phyloP scores from a whole-genome alignment of 2,113 vertebrate genomes.

The Chascanopsetta lugubris region DNA sequence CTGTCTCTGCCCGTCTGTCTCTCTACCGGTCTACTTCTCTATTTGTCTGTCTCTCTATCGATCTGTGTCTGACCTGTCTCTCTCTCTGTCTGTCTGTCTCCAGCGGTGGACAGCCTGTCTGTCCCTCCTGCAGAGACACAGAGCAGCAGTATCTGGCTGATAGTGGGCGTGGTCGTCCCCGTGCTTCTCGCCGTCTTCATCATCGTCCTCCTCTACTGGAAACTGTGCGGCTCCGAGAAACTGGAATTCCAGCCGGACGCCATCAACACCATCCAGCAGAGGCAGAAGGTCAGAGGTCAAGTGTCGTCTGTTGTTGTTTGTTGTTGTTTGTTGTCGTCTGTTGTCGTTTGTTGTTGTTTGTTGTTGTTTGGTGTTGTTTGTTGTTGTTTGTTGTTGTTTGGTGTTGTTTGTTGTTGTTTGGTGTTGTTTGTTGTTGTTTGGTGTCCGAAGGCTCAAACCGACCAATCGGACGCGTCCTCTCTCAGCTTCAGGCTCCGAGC shows the following conservation, averaged over 20 bases:
- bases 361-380: neutral
- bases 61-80: constrained; percentile 57
- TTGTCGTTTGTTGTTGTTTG: too few species aligned
- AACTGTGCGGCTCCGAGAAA: constrained; percentile 95
- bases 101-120: constrained; percentile 89
- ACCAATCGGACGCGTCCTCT: constrained; percentile 12
- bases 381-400: neutral
- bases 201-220: constrained; percentile 96
- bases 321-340: neutral
- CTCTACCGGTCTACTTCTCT: neutral
- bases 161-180: constrained; percentile 91
- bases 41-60: neutral
- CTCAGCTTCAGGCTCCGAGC: constrained; percentile 93
- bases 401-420: neutral
- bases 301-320: neutral
- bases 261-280: constrained; percentile 93
- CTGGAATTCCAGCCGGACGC: constrained; percentile 97
- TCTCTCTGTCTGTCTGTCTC: constrained; percentile 41
- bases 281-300: constrained; percentile 89
- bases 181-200: constrained; percentile 91
- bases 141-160: constrained; percentile 92
- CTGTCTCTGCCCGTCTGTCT: neutral
- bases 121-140: constrained; percentile 85
- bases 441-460: neutral
- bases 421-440: neutral